Evolutionary conservation across 2,888 invertebrate genomes (phyloP).

Genomic region (Aelia acuminata): DNA sequence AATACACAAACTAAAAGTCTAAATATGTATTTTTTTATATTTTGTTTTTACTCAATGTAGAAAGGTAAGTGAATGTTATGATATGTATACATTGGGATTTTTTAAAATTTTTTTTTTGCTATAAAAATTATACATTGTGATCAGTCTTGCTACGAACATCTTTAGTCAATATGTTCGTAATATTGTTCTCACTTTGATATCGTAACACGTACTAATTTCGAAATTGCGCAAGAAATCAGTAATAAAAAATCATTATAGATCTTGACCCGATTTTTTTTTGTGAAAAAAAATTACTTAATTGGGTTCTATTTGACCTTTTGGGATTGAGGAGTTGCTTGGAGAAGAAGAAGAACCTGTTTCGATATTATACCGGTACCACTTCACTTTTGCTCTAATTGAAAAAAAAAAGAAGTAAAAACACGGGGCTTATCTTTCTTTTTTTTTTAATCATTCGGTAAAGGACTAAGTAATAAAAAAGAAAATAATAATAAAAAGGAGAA

Average conservation of each 20-base stretch:
- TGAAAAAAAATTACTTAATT: neutral
- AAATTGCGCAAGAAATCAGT: neutral
- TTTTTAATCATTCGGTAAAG: neutral
- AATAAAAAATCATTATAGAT: neutral
- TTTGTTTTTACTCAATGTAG: no score
- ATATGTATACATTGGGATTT: no score
- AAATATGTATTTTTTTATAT: no score
- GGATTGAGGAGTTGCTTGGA: neutral
- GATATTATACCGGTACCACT: neutral
- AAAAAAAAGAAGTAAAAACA: neutral
- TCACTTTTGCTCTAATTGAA: neutral
- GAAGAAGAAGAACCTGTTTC: neutral
- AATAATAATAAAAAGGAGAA: neutral
- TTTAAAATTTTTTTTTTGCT: no score
- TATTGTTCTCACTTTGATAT: neutral
- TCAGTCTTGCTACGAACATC: no score
- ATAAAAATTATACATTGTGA: no score
- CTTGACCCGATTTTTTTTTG: slow-evolving; percentile 10
- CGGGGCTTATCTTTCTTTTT: neutral
- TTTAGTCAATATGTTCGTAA: neutral
- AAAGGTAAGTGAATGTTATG: no score
- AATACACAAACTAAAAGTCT: no score
- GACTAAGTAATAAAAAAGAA: neutral
- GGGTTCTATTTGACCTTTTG: neutral
- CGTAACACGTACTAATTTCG: neutral